Base-by-base conservation (phyloP, 1,140 invertebrate genomes). In the Cylas formicarius region DNA sequence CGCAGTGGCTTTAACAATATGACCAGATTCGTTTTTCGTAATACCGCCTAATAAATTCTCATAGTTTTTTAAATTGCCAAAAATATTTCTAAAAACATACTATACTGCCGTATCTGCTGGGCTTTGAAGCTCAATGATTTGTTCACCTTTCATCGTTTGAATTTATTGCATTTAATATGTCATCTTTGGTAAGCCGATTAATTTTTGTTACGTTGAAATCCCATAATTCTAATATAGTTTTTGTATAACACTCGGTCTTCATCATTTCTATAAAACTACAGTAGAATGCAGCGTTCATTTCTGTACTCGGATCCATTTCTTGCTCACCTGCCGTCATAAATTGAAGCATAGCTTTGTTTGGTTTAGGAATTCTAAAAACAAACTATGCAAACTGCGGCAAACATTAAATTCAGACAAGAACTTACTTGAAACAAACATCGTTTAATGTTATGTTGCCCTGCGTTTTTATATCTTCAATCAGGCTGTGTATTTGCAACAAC, bases 141-240 rank as follows among this genome's bases (percentile, higher is more conserved):
- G 46, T 48, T 61, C 53, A 68, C 68, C 67, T 67, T 22, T 53
- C 59, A 52, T 71, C 73, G 16, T 70, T 62, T 22, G 63, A 62
- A 63, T 84, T 82, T 20, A 86, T 57, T 54, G 69, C 73, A 6
- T 64, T 55, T 8, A 84, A 56, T 49, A 86, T 80, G 41, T 84
- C 74, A 34, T 75, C 50, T 52, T 72, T 73, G 2, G 77, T 77
- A 32, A 78, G 58, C 27, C 67, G 67, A 9, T 59, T 57, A 27
- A 85, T 76, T 29, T 67, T 40, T 11, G 65, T 62, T 21, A 63
- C 59, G 59, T 81, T 67, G 57, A 72, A 82, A 18, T 75, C 68
- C 81, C 81, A 87, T 44, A 87, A 66, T 57, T 86, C 81, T 33
- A 83, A 62, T 48, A 86, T 70, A 65, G 77, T 84, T 46, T 71